phyloP scores from a whole-genome alignment of 2,113 vertebrate species.

The Cryptoleucopteryx plumbea region DNA sequence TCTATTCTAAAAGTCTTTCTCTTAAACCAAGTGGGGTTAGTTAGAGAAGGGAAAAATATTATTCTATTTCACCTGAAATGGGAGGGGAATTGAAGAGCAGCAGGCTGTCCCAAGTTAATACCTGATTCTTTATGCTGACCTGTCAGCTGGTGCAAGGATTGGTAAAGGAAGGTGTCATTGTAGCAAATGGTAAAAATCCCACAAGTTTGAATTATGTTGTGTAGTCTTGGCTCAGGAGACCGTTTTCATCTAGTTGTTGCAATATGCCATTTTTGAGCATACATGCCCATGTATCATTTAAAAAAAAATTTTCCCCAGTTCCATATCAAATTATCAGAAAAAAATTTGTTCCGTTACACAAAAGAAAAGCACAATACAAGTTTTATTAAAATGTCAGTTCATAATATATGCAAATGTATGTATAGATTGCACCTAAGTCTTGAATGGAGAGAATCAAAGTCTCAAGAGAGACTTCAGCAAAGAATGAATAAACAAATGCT shows the following conservation, averaged over 20 bases:
- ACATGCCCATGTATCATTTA: background rate
- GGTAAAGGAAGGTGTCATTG: background rate
- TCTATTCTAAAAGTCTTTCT: background rate
- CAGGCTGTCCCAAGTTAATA: background rate
- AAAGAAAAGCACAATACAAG: background rate
- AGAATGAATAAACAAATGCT: background rate
- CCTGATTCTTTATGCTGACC: background rate
- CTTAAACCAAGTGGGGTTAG: background rate
- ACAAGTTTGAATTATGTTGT: background rate
- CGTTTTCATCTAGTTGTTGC: background rate
- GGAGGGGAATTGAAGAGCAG: background rate
- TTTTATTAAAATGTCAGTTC: background rate
- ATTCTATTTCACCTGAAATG: background rate
- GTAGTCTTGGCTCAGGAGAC: background rate
- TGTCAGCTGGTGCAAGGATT: background rate
- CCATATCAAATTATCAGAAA: background rate
- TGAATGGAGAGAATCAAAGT: background rate
- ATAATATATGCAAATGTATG: background rate
- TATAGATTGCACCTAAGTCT: background rate
- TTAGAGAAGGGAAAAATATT: background rate
- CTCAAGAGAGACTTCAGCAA: background rate
- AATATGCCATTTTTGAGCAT: background rate
- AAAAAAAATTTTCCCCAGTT: background rate
- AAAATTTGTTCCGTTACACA: background rate
- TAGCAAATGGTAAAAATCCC: background rate